A percentile compares a stretch with the other conserved stretches of the same genome.
Evolutionary conservation across 2,797 vertebrate species (phyloP).

Genomic region (Poeciliopsis infans): DNA sequence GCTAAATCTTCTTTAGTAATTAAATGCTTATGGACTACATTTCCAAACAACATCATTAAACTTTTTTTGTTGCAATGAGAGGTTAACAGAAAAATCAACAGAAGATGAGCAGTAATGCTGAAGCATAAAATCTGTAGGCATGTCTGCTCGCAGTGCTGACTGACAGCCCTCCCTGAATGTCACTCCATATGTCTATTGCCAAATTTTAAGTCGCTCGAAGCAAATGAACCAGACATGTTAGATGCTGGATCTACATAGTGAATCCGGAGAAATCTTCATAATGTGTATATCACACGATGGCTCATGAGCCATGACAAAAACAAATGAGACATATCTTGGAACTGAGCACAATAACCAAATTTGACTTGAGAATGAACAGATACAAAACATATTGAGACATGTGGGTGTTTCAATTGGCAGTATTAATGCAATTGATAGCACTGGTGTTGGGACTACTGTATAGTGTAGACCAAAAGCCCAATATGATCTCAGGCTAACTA

Average conservation of each 20-base stretch:
- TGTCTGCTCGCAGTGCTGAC: neutral
- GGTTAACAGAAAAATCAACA: neutral
- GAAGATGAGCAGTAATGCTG: neutral
- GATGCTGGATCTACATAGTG: neutral
- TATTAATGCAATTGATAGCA: neutral
- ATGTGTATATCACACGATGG: neutral
- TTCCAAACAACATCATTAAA: neutral
- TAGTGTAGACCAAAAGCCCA: neutral
- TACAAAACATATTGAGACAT: neutral
- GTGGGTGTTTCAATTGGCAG: neutral
- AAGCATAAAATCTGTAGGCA: neutral
- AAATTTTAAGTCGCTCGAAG: neutral
- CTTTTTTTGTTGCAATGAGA: neutral
- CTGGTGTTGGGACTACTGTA: neutral
- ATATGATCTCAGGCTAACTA: neutral
- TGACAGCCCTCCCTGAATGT: neutral
- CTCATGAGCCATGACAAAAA: neutral
- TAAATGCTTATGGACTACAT: neutral
- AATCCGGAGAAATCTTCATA: neutral
- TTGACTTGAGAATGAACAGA: neutral
- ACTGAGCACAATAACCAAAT: neutral
- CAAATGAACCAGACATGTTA: neutral
- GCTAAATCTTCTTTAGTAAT: neutral
- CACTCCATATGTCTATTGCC: neutral
- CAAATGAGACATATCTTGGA: neutral